Evolutionary conservation across 2,113 vertebrate genomes (phyloP).

Genomic region (Phaethornis superciliosus): DNA sequence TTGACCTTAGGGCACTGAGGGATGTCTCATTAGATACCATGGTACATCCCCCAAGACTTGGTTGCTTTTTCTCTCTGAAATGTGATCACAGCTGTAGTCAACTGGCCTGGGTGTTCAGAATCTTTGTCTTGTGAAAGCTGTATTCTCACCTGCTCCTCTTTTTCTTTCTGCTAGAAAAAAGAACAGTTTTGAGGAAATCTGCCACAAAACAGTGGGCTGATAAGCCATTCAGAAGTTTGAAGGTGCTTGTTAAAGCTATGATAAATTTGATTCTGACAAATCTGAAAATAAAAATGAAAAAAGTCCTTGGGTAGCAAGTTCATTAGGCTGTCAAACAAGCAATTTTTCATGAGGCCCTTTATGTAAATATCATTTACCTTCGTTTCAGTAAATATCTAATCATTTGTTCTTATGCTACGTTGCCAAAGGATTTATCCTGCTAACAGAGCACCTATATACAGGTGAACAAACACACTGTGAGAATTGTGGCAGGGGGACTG

Average conservation of each 20-base stretch:
- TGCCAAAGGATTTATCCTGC: neutral
- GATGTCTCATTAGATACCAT: neutral
- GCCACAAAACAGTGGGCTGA: neutral
- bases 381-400: neutral
- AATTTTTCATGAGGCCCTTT: neutral
- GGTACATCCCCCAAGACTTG: neutral
- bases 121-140: neutral
- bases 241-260: neutral
- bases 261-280: neutral
- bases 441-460: neutral
- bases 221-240: neutral
- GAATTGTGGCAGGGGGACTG: rapidly evolving
- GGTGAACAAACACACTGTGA: neutral
- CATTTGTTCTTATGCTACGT: neutral
- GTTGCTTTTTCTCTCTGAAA: neutral
- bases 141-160: neutral
- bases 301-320: neutral
- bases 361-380: neutral
- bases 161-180: neutral
- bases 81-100: neutral
- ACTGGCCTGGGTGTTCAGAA: neutral
- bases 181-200: neutral
- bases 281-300: neutral
- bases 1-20: constrained; percentile 9
- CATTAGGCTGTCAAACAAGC: neutral